Base-by-base conservation (phyloP, 2,888 invertebrate species). In the Tricholauxania praeusta region DNA sequence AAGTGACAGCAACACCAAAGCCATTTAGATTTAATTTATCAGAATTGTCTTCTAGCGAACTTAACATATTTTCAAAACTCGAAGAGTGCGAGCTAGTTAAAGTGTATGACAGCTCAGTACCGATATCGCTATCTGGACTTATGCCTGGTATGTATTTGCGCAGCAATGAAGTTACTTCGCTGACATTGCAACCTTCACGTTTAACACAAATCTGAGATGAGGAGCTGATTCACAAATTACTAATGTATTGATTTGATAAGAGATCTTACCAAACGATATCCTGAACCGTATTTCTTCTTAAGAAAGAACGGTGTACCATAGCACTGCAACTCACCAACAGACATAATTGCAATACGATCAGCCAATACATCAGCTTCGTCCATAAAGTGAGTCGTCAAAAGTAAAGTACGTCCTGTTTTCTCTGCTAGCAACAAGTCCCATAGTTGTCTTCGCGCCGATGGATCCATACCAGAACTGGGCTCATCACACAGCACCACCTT, bases 301-400 rank as follows among this genome's bases (percentile, higher is more conserved):
- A 96, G 89, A 82, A 91, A 94, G 83, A 91, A 92, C 8, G 94
- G 92, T 0, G 93, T 92, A 14, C 95, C 95, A 75, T 92, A 91
- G 82, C 95, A 95, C 80, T 93, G 92, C 48, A 96, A 86, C 28
- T 90, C 89, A 0, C 95, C 95, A 53, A 91, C 90, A 0, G 93
- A 91, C 92, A 96, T 93, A 72, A 96, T 95, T 14, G 94, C 95
- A 74, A 96, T 94, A 52, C 94, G 89, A 85, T 96, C 95, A 0
- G 95, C 95, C 3, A 95, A 89, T 64, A 93, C 89, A 85, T 96
- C 95, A 2, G 96, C 95, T 86, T 96, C 96, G 81, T 96, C 95
- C 95, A 96, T 95, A 83, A 94, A 94, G 86, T 96, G 94, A 0
- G 94, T 94, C 0, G 95, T 93, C 70, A 96, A 87, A 64, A 96